Base-by-base conservation (phyloP, 1,140 invertebrate genomes). In the Akabosia matsudoensis region DNA sequence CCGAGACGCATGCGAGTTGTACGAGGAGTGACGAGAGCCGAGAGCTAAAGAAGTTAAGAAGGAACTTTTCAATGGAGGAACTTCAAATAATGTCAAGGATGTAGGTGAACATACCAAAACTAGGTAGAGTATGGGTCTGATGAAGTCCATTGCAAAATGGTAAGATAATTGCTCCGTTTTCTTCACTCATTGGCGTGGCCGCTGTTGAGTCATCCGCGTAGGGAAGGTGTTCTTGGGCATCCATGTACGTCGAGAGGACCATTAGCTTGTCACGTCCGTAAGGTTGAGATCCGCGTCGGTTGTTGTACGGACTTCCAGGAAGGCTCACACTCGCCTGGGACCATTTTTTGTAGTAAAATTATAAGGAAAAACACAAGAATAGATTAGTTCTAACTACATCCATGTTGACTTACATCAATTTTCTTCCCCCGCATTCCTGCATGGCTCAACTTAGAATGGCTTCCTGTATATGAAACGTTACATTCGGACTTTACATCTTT, bases 121-220 rank as follows among this genome's bases (percentile, higher is more conserved):
- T 45, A 2, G 70, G 70, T 45, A 26, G 16, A 1, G 70, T 24
- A 72, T 34, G 33, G 1, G 33, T 34, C 70, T 24, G 16, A 72
- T 72, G 70, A 7, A 72, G n/a, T 28, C 33, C 33, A 24, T 72
- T 10, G 45, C 24, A 51, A 81, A 93, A 90, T 4, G 94, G 93
- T 78, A 97, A 92, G 81, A 96, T 92, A 85, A 96, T 96, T 80
- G 93, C 93, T 81, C 95, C 94, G 85, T 96, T 97, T 85, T 98
- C 96, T 87, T 98, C 97, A 71, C 95, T 97, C 93, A 97, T 97
- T 18, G 97, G 97, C 56, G 96, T 98, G 1, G 97, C 96, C 70
- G 96, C 97, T 83, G 96, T 96, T 64, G 95, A 97, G 85, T 98
- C 96, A 85, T 98, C 97, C 33, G 96, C 96, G 85, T 96, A 98